Percentiles rank a stretch among this genome's conserved stretches.
Conservation (phyloP, 2,797 vertebrate species). For the Calcarius lapponicus region DNA sequence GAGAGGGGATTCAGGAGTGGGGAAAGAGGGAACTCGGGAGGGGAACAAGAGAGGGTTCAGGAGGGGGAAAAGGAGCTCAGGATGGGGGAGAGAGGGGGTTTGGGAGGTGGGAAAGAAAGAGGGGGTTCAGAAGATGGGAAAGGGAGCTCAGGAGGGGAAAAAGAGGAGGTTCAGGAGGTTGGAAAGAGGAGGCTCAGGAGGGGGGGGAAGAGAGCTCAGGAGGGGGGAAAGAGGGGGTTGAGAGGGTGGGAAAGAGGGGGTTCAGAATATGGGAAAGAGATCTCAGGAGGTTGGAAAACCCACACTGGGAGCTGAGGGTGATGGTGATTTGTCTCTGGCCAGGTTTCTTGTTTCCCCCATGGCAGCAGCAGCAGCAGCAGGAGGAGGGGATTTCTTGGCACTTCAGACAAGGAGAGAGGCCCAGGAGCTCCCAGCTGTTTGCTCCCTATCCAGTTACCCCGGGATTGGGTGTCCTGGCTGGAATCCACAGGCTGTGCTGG, state of each 20-base stretch:
- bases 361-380: slow-evolving; percentile 13
- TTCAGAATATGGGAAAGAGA: neutral
- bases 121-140: too few relatives aligned
- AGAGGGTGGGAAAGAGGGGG: too few relatives aligned
- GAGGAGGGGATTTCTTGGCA: neutral
- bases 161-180: neutral
- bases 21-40: neutral
- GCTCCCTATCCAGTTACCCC: neutral
- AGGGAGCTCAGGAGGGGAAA: neutral
- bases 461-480: neutral
- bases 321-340: neutral
- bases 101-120: neutral
- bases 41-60: neutral
- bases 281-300: neutral
- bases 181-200: too few relatives aligned
- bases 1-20: neutral
- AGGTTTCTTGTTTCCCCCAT: neutral
- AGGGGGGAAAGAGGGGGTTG: too few relatives aligned
- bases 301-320: neutral
- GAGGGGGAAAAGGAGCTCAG: neutral
- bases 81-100: too few relatives aligned
- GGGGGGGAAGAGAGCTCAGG: too few relatives aligned
- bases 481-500: neutral
- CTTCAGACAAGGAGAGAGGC: neutral
- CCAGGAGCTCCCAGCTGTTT: neutral